Conservation (phyloP, 2,888 invertebrate species). For the Acleris cristana region DNA sequence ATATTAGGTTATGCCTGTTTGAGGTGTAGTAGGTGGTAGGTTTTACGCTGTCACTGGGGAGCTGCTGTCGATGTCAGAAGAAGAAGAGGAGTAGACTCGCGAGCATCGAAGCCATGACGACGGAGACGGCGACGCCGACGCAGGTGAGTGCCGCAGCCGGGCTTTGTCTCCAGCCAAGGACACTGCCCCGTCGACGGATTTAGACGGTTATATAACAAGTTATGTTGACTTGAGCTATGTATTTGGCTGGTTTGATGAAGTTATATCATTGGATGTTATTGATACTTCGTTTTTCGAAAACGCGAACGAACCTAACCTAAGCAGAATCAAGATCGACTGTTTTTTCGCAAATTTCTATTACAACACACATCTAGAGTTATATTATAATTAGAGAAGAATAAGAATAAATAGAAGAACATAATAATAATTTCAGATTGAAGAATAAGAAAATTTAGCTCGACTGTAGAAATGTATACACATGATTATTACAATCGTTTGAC, state of each 20-base stretch:
- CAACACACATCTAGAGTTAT: too few species aligned
- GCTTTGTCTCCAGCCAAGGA: slow-evolving; percentile 56
- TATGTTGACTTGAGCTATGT: background rate
- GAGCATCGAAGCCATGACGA: slow-evolving; percentile 74
- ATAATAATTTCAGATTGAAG: too few species aligned
- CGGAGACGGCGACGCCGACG: slow-evolving; percentile 80
- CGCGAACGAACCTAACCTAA: too few species aligned
- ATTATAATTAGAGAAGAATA: too few species aligned
- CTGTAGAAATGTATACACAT: too few species aligned
- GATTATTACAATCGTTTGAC: background rate
- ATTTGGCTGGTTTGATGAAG: background rate
- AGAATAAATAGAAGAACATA: too few species aligned
- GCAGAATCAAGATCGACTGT: too few species aligned
- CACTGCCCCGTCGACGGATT: slow-evolving; percentile 39
- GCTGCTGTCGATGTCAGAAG: slow-evolving; percentile 77
- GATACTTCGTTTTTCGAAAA: background rate
- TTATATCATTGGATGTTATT: background rate
- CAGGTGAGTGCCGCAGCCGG: slow-evolving; percentile 70
- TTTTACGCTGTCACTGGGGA: slow-evolving; percentile 65
- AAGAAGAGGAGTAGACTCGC: slow-evolving; percentile 71
- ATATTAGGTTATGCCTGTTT: slow-evolving; percentile 54
- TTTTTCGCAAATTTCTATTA: too few species aligned
- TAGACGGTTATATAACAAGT: slow-evolving; percentile 51
- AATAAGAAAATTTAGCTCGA: too few species aligned
- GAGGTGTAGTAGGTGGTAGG: slow-evolving; percentile 45